A percentile compares a stretch with the other conserved stretches of the same genome.
Conservation (phyloP, 2,888 invertebrate genomes). For the Mesorhabditis sp. region DNA sequence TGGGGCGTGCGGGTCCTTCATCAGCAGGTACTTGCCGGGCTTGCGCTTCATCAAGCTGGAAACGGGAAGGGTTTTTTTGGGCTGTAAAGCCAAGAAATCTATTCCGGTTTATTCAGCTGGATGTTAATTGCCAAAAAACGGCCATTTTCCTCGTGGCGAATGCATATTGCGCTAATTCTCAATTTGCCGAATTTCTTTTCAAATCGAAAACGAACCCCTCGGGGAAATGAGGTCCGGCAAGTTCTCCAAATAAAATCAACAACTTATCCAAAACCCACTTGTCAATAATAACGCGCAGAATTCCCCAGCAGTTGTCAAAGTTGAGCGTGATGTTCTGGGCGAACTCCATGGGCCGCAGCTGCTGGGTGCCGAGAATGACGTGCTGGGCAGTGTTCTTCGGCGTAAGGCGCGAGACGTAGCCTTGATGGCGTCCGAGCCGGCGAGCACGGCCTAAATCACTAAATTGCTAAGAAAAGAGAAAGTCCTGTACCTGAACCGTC, state of each 20-base stretch:
- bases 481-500: constrained; percentile 70
- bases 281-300: constrained; percentile 91
- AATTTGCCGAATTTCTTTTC: too few species aligned
- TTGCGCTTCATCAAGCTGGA: constrained; percentile 48
- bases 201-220: too few species aligned
- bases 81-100: too few species aligned
- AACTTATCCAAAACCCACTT: constrained; percentile 19
- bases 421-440: constrained; percentile 94
- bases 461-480: too few species aligned
- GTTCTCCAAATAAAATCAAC: background rate
- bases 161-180: too few species aligned
- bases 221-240: too few species aligned
- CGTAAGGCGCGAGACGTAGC: constrained; percentile 92
- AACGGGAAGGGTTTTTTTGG: too few species aligned
- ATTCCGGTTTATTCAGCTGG: too few species aligned
- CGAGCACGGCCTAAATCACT: constrained; percentile 70
- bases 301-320: constrained; percentile 98
- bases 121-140: too few species aligned
- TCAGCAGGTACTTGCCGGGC: constrained; percentile 50
- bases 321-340: constrained; percentile 96
- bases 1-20: constrained; percentile 65
- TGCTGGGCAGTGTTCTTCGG: constrained; percentile 83
- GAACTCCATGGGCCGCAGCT: constrained; percentile 96
- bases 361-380: constrained; percentile 71
- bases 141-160: too few species aligned